phyloP scores from a whole-genome alignment of 1,140 invertebrate species.

The Dysdera silvatica region DNA sequence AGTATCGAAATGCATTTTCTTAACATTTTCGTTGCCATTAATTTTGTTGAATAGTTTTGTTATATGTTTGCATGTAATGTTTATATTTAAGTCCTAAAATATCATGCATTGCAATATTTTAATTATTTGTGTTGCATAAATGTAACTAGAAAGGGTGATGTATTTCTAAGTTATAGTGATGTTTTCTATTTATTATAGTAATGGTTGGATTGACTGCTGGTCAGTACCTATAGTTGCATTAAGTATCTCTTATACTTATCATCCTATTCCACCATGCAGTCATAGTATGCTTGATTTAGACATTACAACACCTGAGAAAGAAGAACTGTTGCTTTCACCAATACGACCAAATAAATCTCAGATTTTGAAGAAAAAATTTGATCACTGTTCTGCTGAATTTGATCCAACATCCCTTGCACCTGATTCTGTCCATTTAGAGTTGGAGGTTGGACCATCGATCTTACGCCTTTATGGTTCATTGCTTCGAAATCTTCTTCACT shows the following conservation, averaged over 20 bases:
- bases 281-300: conserved; percentile 44
- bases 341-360: conserved; percentile 65
- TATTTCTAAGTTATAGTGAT: too few relatives aligned
- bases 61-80: background rate
- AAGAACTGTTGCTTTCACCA: conserved; percentile 81
- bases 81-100: too few relatives aligned
- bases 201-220: conserved; percentile 93
- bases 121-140: too few relatives aligned
- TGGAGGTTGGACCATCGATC: conserved; percentile 87
- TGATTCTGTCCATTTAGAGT: conserved; percentile 79
- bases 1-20: too few relatives aligned
- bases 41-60: background rate
- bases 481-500: conserved; percentile 71
- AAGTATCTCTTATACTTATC: conserved; percentile 82
- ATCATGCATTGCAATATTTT: too few relatives aligned
- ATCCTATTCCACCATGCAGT: conserved; percentile 70
- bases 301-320: conserved; percentile 86
- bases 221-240: conserved; percentile 85
- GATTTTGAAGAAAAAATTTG: conserved; percentile 30
- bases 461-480: conserved; percentile 82
- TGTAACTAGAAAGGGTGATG: too few relatives aligned
- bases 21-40: too few relatives aligned
- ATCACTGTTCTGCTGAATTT: conserved; percentile 57
- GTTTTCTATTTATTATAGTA: conserved; percentile 44
- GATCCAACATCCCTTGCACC: conserved; percentile 73